These are phyloP conservation scores for Dryoscopus gambensis DNA, from an alignment of 2,113 vertebrate species.

Conservation along the genomic window DNA sequence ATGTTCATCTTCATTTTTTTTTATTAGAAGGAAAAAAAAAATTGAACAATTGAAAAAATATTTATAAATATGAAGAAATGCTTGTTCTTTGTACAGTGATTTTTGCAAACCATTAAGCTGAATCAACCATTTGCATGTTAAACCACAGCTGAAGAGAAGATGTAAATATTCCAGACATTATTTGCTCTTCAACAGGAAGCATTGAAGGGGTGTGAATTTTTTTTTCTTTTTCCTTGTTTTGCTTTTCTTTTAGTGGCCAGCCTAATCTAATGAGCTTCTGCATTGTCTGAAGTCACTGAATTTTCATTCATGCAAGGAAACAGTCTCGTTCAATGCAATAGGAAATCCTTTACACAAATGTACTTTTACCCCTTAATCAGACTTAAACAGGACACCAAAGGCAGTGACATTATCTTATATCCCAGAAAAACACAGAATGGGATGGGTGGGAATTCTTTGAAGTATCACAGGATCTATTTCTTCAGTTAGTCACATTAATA, in stretches of 20 bases:
- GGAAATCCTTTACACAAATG: not conserved
- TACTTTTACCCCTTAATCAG: not conserved
- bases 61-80: not conserved
- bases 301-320: rapidly evolving
- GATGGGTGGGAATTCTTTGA: not conserved
- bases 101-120: not conserved
- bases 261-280: not conserved
- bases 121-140: not conserved
- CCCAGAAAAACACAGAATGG: not conserved
- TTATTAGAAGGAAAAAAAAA: not conserved
- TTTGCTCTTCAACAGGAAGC: not conserved
- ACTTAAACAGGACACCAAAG: not conserved
- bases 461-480: not conserved
- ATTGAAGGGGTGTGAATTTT: not conserved
- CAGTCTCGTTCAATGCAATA: not conserved
- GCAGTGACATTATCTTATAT: not conserved
- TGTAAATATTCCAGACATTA: not conserved
- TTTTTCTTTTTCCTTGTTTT: not conserved
- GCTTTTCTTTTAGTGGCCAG: not conserved
- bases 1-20: not conserved
- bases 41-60: not conserved
- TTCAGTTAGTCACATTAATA: not conserved
- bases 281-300: not conserved
- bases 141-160: not conserved
- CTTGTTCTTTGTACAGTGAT: not conserved